Conservation (phyloP, 2,888 invertebrate species). For the Aphidoletes aphidimyza region DNA sequence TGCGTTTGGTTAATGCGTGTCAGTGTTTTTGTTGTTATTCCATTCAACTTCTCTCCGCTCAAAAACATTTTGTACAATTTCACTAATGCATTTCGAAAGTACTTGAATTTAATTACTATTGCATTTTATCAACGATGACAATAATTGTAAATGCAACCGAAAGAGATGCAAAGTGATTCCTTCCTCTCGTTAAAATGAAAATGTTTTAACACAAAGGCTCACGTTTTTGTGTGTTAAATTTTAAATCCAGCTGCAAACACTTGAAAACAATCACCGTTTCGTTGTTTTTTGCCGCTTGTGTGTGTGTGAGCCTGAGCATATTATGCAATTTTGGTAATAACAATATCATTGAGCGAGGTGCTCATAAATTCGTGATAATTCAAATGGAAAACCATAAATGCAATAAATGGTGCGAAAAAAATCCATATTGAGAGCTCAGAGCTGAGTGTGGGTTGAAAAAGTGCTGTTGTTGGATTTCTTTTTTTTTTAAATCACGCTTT, state of each 20-base stretch:
- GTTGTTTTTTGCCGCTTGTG: too few species aligned
- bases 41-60: background rate
- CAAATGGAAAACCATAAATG: slow-evolving; percentile 38
- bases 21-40: background rate
- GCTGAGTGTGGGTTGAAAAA: background rate
- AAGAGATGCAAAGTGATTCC: background rate
- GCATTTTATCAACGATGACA: background rate
- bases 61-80: slow-evolving; percentile 20
- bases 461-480: background rate
- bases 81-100: slow-evolving; percentile 46
- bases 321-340: slow-evolving; percentile 45
- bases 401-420: slow-evolving; percentile 35
- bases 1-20: too few species aligned
- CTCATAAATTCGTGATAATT: slow-evolving; percentile 29
- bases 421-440: background rate
- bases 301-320: too few species aligned
- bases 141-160: background rate
- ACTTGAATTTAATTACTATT: slow-evolving; percentile 46
- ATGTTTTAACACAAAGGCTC: background rate
- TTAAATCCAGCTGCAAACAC: too few species aligned
- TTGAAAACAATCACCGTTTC: too few species aligned
- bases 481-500: too few species aligned
- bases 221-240: background rate
- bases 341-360: background rate
- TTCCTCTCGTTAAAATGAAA: slow-evolving; percentile 6